Evolutionary conservation across 2,888 invertebrate species (phyloP), one percentile per base, ranked within the genome.

Genomic region (Pycnomerus fuliginosus): DNA sequence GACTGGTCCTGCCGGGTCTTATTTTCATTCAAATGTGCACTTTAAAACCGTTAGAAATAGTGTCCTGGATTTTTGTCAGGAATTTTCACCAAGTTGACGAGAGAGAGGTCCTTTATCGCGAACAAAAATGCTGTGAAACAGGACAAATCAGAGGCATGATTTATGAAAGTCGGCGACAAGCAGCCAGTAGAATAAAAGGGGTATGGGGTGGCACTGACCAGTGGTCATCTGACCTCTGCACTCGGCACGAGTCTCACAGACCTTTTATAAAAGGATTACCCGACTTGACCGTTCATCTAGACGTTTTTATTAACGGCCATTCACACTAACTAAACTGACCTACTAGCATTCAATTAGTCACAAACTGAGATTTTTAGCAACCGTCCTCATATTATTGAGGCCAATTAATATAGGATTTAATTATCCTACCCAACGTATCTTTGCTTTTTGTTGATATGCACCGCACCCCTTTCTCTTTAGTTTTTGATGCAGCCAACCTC

Each of bases 231-330:
- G 65, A 64, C 64, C 64, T 62, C 56, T 59, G 63, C 61, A 60
- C 65, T 56, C 55, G 58, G 59, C 64, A 64, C 64, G 62, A 62
- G 64, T 54, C 62, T 52, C 56, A 47, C 54, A 45, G 55, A 61
- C 62, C 62, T 61, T 62, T 63, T 61, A 62, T 64, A 62, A 64
- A 62, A 60, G 65, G 65, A 65, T 64, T 64, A 62, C 58, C 53
- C 52, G 48, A 53, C 56, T 52, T 53, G 51, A 55, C 45, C 52
- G 42, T 30, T 36, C 45, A 50, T 50, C 49, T 50, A 36, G 38
- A 50, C 49, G 40, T 46, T 50, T 50, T 50, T 46, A 45, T 46
- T 50, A 50, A 50, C 45, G 43, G 35, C 48, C 41, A 37, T 42
- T 44, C 44, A 44, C 44, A 33, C 45, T 35, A 15, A n/a, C n/a